phyloP scores from a whole-genome alignment of 2,797 vertebrate species.

The Aphelocoma californica region DNA sequence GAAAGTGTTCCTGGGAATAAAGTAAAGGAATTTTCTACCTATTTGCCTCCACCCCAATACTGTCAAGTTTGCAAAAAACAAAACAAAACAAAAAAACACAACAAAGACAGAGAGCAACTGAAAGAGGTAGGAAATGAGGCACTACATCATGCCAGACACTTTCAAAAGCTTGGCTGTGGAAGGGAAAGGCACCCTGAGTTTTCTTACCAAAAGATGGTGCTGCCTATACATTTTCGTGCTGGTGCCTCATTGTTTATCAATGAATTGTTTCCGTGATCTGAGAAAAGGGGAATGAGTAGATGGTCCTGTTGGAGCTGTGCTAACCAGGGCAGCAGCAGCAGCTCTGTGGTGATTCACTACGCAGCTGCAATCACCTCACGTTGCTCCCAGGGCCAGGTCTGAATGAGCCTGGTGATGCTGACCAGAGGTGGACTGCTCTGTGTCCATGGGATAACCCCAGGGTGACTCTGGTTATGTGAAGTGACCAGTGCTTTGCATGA shows the following conservation, averaged over 20 bases:
- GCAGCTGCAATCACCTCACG: rapidly evolving
- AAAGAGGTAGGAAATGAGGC: background rate
- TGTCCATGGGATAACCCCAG: background rate
- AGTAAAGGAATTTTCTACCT: no score
- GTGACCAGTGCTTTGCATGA: background rate
- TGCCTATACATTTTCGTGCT: no score
- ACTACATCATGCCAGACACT: background rate
- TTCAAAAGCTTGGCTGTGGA: background rate
- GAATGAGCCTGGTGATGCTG: background rate
- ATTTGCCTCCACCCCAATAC: no score
- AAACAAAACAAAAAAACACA: background rate
- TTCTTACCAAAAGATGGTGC: conserved; percentile 21
- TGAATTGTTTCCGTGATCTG: no score
- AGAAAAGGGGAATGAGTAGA: no score
- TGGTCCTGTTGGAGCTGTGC: conserved; percentile 34
- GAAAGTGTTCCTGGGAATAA: background rate
- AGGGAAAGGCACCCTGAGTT: conserved; percentile 19
- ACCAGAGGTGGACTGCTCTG: background rate
- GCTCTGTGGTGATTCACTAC: background rate
- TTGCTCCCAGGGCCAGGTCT: background rate
- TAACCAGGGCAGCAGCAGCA: background rate
- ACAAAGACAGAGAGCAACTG: background rate
- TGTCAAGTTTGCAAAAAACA: background rate
- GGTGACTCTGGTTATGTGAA: background rate
- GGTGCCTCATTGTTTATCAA: no score